phyloP scores from a whole-genome alignment of 2,113 vertebrate genomes.

The Todiramphus chloris region DNA sequence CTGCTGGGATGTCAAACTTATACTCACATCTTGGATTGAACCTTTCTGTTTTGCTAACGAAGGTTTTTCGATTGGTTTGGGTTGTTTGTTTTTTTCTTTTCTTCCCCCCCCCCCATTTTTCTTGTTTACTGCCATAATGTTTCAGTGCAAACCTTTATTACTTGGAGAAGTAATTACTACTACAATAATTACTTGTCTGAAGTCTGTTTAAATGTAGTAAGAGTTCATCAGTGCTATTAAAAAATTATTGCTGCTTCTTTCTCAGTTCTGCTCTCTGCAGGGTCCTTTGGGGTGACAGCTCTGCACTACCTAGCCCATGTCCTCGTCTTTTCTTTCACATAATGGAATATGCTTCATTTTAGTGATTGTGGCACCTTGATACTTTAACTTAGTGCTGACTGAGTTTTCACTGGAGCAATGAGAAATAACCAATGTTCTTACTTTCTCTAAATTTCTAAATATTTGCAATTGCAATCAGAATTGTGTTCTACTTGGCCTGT shows the following conservation, averaged over 20 bases:
- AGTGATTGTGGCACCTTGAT: not conserved
- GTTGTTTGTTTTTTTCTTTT: not conserved
- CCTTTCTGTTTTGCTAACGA: not conserved
- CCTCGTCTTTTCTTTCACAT: not conserved
- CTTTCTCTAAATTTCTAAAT: not conserved
- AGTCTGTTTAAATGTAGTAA: not conserved
- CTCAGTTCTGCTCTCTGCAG: not conserved
- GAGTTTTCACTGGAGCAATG: not conserved
- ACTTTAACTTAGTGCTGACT: not conserved
- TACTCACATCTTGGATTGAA: not conserved
- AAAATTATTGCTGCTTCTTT: not conserved
- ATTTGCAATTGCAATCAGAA: slow-evolving; percentile 22
- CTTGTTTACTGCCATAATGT: not conserved
- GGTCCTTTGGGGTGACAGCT: not conserved
- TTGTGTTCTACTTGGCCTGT: not conserved
- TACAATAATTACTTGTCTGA: not conserved
- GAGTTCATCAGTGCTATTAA: not conserved
- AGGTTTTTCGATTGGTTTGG: not conserved
- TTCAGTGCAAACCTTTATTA: not conserved
- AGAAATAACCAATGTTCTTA: not conserved
- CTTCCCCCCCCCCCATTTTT: not conserved
- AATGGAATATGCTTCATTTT: not conserved
- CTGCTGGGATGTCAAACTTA: not conserved
- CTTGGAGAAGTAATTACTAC: not conserved
- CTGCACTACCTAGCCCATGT: not conserved